phyloP scores from a whole-genome alignment of 2,113 vertebrate genomes.

The Agelaius phoeniceus region DNA sequence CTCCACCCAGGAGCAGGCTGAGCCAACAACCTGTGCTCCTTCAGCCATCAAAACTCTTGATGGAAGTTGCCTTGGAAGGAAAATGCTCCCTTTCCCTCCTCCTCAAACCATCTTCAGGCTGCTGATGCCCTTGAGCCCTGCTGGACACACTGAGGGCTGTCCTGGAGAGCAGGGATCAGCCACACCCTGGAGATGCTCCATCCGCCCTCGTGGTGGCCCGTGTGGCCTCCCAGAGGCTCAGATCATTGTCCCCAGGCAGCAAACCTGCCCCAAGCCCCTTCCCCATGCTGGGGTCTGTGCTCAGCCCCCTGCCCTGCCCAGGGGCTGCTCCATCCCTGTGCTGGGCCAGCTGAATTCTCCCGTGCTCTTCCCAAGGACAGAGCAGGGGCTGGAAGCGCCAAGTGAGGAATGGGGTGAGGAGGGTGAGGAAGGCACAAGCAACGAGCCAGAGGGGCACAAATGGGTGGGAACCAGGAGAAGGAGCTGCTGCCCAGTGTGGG shows the following conservation, averaged over 20 bases:
- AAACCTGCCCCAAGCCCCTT: neutral
- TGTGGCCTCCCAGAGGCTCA: neutral
- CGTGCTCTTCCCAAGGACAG: neutral
- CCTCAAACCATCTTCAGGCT: neutral
- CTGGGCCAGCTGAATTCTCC: neutral
- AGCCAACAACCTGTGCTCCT: neutral
- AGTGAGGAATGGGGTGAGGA: neutral
- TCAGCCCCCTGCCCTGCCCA: neutral
- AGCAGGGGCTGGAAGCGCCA: neutral
- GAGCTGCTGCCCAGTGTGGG: neutral
- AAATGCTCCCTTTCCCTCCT: neutral
- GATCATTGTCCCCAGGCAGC: neutral
- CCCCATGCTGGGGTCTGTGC: neutral
- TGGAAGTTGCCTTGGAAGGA: neutral
- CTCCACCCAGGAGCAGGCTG: neutral
- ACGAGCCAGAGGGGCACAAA: neutral
- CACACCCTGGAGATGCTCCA: fast-evolving
- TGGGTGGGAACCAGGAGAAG: neutral
- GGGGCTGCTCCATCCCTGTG: neutral
- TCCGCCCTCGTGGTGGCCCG: neutral
- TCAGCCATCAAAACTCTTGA: neutral
- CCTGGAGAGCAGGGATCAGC: neutral
- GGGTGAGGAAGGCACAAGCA: neutral
- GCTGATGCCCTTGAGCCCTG: neutral
- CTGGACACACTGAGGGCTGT: neutral